These are phyloP conservation scores for Chelon auratus DNA, from an alignment of 2,797 vertebrate species.

Conservation along the genomic window DNA sequence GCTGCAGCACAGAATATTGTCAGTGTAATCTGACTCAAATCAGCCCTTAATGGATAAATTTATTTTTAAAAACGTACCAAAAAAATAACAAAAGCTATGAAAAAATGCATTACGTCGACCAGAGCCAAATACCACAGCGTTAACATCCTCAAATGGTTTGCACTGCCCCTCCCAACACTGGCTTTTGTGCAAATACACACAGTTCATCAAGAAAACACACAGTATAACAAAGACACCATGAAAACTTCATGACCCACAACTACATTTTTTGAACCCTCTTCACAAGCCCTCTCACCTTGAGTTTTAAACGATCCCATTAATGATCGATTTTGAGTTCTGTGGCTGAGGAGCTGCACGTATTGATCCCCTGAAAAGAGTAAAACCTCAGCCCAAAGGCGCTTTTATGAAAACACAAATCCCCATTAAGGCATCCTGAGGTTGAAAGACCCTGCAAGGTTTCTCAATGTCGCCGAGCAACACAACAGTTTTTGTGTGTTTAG, in stretches of 20 bases:
- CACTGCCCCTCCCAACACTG: neutral
- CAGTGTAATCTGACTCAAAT: neutral
- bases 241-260: neutral
- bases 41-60: too few species aligned
- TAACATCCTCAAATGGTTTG: neutral
- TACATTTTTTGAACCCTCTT: neutral
- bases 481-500: constrained; percentile 3
- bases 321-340: constrained; percentile 15
- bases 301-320: constrained; percentile 31
- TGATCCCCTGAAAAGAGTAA: constrained; percentile 14
- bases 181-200: constrained; percentile 1
- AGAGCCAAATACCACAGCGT: neutral
- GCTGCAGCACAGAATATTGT: neutral
- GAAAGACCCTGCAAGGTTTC: neutral
- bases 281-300: constrained; percentile 26
- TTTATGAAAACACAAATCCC: constrained; percentile 21
- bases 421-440: constrained; percentile 2
- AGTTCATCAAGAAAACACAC: neutral
- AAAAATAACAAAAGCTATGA: too few species aligned
- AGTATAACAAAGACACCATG: neutral
- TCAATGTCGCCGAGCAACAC: neutral
- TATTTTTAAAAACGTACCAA: too few species aligned
- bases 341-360: constrained; percentile 15
- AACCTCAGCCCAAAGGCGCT: neutral
- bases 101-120: neutral